These are phyloP conservation scores for Apoda limacodes DNA, from an alignment of 2,888 invertebrate genomes.

Conservation along the genomic window DNA sequence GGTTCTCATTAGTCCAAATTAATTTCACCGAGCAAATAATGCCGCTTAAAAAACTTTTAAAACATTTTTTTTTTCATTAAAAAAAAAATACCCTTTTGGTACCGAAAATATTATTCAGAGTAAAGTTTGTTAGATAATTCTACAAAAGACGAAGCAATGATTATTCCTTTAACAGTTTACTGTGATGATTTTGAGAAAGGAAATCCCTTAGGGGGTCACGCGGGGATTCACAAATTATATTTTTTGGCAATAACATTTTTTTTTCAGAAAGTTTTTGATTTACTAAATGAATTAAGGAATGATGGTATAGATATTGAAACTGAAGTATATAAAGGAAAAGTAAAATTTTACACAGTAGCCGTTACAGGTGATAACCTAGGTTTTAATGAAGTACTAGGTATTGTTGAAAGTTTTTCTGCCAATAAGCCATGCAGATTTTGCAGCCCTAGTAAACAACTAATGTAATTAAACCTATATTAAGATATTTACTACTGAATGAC, in stretches of 20 bases:
- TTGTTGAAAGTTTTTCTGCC: constrained; percentile 22
- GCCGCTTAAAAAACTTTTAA: too few species aligned
- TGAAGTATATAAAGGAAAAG: neutral
- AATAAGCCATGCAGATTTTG: constrained; percentile 26
- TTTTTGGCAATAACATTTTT: constrained; percentile 4
- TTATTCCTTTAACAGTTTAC: constrained; percentile 18
- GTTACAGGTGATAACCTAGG: constrained; percentile 27
- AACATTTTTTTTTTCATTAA: neutral
- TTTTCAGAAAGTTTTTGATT: too few species aligned
- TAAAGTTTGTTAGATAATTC: neutral
- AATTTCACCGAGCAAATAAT: too few species aligned
- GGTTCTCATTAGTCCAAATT: too few species aligned
- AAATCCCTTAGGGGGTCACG: constrained; percentile 24
- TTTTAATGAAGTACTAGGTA: constrained; percentile 22
- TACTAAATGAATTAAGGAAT: too few species aligned
- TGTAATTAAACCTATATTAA: constrained; percentile 3
- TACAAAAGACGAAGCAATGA: neutral
- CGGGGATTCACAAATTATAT: constrained; percentile 20
- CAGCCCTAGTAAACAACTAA: constrained; percentile 12
- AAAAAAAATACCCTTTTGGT: neutral
- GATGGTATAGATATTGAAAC: constrained; percentile 4
- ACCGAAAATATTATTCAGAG: neutral
- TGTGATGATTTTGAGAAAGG: constrained; percentile 24
- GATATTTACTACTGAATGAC: constrained; percentile 4
- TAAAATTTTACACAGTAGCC: constrained; percentile 16